Evolutionary conservation across 2,113 vertebrate genomes (phyloP), one percentile per base, ranked within the genome.

Genomic region (Salminus brasiliensis): DNA sequence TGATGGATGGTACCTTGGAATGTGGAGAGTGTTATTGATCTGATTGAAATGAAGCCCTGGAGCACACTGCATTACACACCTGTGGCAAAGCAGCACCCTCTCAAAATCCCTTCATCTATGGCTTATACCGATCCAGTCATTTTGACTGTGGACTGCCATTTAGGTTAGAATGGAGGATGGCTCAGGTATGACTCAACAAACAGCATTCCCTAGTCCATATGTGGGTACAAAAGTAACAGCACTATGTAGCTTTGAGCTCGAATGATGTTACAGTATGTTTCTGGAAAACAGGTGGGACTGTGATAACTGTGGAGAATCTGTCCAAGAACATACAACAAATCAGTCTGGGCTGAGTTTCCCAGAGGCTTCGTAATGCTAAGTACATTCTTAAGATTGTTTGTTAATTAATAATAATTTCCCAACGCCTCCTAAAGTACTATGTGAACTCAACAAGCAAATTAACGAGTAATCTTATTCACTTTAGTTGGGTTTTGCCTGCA

Each of bases 11-110:
- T 16, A 43, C 6, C 59, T 71, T 30, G 45, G 43, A 36, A 43
- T 34, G 45, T 30, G 30, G 67, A 55, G 75, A 79, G 63, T 30
- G 70, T 65, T 77, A 81, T 77, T 77, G 80, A 81, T 72, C 47
- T 10, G 34, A 72, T 77, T 72, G 65, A 81, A 81, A 81, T 81
- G 52, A 59, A 72, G 47, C 45, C 66, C 29, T 45, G 55, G 27
- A 65, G 66, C 68, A 66, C 73, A 53, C 53, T 68, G 57, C 73
- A 81, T 76, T 65, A 76, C 53, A 71, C 66, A 81, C 66, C 29
- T 45, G 73, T 45, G 55, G 73, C 65, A 70, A 55, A 30, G 15
- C 21, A 5, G 53, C 23, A 39, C 53, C 69, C 34, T 68, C 34
- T 57, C 25, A 16, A 43, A 55, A 68, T n/a, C 74, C 55, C 29